phyloP scores from a whole-genome alignment of 2,113 vertebrate genomes.

The Benthochromis sp. region DNA sequence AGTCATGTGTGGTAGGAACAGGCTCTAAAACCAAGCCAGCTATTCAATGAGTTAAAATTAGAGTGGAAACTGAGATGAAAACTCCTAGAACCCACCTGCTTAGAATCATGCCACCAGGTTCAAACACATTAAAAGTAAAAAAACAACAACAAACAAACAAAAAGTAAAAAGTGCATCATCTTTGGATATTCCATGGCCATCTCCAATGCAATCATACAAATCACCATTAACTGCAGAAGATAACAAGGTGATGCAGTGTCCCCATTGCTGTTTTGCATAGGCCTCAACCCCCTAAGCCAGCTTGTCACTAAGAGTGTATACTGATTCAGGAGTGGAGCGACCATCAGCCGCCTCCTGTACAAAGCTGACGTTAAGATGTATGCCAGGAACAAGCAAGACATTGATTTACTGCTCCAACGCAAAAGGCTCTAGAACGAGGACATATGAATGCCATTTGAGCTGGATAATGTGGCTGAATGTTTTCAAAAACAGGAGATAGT shows the following conservation, averaged over 20 bases:
- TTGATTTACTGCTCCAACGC: not conserved
- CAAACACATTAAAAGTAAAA: not conserved
- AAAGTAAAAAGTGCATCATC: not conserved
- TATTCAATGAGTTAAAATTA: not conserved
- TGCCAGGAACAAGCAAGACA: not conserved
- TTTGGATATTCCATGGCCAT: not conserved
- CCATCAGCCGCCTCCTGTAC: accelerated
- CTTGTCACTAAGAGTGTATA: not conserved
- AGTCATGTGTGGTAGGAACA: not conserved
- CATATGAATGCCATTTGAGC: not conserved
- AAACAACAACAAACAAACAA: not conserved
- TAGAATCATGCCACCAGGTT: not conserved
- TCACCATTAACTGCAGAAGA: not conserved
- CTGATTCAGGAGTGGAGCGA: not conserved
- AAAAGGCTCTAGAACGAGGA: not conserved
- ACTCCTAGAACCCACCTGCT: not conserved
- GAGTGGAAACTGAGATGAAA: not conserved
- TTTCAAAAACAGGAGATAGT: not conserved
- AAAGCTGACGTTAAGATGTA: not conserved
- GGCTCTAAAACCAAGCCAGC: not conserved
- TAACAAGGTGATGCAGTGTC: not conserved
- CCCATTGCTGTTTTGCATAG: not conserved
- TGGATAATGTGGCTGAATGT: not conserved
- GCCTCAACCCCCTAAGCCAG: not conserved
- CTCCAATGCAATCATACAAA: not conserved